Evolutionary conservation across 1,140 invertebrate species (phyloP).

Genomic region (Drosophila jambulina): DNA sequence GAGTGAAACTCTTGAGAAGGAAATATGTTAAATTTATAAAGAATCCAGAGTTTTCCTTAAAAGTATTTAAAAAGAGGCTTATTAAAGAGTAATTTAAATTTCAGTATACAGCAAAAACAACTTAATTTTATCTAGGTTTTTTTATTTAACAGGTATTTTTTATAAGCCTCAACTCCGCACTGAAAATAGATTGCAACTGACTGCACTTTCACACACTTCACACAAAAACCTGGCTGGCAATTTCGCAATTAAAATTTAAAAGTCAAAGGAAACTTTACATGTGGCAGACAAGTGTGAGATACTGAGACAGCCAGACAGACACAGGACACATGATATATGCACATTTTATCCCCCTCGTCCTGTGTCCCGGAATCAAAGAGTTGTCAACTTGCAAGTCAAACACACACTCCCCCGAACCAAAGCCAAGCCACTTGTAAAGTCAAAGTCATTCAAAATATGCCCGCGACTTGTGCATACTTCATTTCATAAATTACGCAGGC

Average conservation of each 20-base stretch:
- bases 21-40: background rate
- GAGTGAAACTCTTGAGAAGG: no score
- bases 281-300: slow-evolving; percentile 3
- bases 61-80: background rate
- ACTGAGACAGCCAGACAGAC: slow-evolving; percentile 3
- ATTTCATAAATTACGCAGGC: slow-evolving; percentile 79
- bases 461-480: slow-evolving; percentile 68
- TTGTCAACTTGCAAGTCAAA: slow-evolving; percentile 46
- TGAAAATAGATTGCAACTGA: slow-evolving; percentile 2
- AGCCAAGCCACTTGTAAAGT: slow-evolving; percentile 40
- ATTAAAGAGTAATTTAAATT: background rate
- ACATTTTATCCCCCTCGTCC: background rate
- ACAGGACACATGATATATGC: slow-evolving; percentile 20
- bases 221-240: slow-evolving; percentile 4
- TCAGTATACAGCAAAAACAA: background rate
- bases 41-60: no score
- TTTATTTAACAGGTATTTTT: background rate
- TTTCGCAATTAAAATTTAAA: slow-evolving; percentile 18
- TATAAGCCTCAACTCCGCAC: background rate
- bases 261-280: slow-evolving; percentile 9
- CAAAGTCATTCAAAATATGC: slow-evolving; percentile 58
- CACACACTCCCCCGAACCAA: slow-evolving; percentile 12
- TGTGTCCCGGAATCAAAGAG: slow-evolving; percentile 27
- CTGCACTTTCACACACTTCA: background rate
- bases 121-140: background rate